These are phyloP conservation scores for Nezara viridula DNA, from an alignment of 2,888 invertebrate genomes.

Conservation along the genomic window DNA sequence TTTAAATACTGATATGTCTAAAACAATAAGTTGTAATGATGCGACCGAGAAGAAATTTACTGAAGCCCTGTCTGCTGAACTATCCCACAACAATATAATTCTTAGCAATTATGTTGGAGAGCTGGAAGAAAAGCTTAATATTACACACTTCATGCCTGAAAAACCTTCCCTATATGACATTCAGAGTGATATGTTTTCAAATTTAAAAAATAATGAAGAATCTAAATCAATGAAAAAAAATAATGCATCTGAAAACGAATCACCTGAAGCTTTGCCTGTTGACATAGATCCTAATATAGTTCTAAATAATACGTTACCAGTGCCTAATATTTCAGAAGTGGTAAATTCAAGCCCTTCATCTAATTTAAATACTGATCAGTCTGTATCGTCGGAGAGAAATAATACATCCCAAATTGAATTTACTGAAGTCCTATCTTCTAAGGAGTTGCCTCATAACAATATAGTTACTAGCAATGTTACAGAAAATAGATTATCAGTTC, in stretches of 20 bases:
- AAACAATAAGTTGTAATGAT: neutral
- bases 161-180: neutral
- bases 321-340: neutral
- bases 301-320: neutral
- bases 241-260: neutral
- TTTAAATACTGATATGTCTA: neutral
- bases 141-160: neutral
- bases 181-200: neutral
- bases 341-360: neutral
- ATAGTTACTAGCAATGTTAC: neutral
- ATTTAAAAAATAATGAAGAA: neutral
- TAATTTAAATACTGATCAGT: neutral
- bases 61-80: slow-evolving; percentile 10
- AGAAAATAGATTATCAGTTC: neutral
- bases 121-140: neutral
- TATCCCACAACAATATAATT: neutral
- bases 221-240: neutral
- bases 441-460: neutral
- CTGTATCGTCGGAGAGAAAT: neutral
- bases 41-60: slow-evolving; percentile 37
- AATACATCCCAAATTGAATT: slow-evolving; percentile 53
- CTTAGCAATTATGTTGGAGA: neutral
- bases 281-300: neutral
- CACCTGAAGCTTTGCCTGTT: neutral
- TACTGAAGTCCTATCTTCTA: slow-evolving; percentile 51